Evolutionary conservation across 2,113 vertebrate genomes (phyloP).

Genomic region (Sinosuthora webbiana): DNA sequence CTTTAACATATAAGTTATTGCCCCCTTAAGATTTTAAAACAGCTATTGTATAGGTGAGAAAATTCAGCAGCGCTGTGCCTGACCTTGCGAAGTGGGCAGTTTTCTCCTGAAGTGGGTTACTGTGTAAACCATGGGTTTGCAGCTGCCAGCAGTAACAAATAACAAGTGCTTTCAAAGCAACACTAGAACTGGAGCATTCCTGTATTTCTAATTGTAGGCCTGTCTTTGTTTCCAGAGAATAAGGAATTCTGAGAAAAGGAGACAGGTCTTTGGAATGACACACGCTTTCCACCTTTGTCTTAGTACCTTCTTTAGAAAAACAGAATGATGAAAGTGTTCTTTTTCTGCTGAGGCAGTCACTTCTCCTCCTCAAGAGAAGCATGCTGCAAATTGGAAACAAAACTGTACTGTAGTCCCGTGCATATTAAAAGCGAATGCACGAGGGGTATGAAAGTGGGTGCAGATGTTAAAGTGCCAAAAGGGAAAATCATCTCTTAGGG

Average conservation of each 20-base stretch:
- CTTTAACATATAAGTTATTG: not conserved
- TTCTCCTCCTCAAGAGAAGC: not conserved
- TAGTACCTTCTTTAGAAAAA: not conserved
- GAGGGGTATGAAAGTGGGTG: not conserved
- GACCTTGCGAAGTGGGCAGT: not conserved
- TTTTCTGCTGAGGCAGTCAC: not conserved
- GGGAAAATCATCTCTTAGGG: not conserved
- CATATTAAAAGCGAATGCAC: not conserved
- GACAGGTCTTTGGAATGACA: not conserved
- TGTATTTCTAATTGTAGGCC: not conserved
- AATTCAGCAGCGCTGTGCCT: not conserved
- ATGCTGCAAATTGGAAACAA: conserved; percentile 21
- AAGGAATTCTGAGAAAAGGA: not conserved
- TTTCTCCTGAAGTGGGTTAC: not conserved
- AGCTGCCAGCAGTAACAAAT: conserved; percentile 28
- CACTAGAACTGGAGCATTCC: not conserved
- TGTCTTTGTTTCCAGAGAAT: not conserved
- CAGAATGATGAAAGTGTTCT: not conserved
- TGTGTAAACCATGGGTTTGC: conserved; percentile 11
- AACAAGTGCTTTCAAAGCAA: not conserved
- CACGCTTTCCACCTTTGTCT: not conserved
- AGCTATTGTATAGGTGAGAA: not conserved
- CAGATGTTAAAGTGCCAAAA: not conserved
- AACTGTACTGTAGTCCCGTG: not conserved
- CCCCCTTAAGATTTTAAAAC: not conserved